Percentiles rank a stretch among this genome's conserved stretches.
phyloP scores from a whole-genome alignment of 2,797 vertebrate species.

The Toxotes lorentzi region DNA sequence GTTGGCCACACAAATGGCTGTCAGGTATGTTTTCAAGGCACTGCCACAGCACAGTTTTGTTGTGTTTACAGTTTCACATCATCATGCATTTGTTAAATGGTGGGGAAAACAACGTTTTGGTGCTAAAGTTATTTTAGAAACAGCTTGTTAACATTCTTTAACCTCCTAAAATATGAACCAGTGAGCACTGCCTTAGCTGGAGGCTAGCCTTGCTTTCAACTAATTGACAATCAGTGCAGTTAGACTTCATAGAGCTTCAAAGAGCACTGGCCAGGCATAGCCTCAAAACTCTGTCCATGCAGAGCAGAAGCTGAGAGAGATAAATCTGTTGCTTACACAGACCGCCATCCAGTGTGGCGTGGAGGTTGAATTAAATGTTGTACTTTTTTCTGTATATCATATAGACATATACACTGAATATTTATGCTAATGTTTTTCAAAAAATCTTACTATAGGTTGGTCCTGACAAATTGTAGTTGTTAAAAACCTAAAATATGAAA shows the following conservation, averaged over 20 bases:
- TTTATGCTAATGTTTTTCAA: background rate
- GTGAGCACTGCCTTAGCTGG: background rate
- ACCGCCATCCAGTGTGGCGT: background rate
- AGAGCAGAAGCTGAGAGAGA: background rate
- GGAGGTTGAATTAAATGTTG: slow-evolving; percentile 1
- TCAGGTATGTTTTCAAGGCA: slow-evolving; percentile 17
- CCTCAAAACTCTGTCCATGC: slow-evolving; percentile 6
- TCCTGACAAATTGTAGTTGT: background rate
- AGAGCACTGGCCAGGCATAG: background rate
- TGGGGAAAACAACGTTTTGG: slow-evolving; percentile 9
- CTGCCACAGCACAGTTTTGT: background rate
- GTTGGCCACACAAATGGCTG: slow-evolving; percentile 40
- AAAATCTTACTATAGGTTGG: background rate
- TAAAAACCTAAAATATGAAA: background rate
- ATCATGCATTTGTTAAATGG: background rate
- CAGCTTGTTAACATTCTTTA: slow-evolving; percentile 16
- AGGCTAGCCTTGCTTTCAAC: background rate
- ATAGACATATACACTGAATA: background rate
- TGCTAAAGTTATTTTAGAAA: slow-evolving; percentile 22
- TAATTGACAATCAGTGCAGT: background rate
- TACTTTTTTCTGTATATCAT: background rate
- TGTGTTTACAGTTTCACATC: slow-evolving; percentile 14
- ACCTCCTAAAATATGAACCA: slow-evolving; percentile 8
- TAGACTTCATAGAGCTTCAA: background rate
- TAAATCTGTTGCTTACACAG: slow-evolving; percentile 1